These are phyloP conservation scores for Larimichthys polyactis DNA, from an alignment of 2,113 vertebrate genomes.

Conservation along the genomic window DNA sequence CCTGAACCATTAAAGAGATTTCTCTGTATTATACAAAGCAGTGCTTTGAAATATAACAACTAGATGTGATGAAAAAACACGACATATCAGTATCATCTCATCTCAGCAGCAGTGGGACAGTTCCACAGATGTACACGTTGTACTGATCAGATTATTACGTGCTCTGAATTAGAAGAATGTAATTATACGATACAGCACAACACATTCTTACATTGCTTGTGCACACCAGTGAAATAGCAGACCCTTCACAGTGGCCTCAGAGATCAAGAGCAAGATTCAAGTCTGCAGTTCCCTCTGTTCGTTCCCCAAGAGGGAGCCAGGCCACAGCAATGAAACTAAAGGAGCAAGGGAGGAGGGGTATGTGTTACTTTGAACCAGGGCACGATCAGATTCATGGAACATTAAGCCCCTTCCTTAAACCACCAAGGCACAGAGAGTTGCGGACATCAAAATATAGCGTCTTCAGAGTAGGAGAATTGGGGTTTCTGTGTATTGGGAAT, in stretches of 20 bases:
- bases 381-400: slow-evolving; percentile 48
- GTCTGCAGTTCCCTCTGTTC: slow-evolving; percentile 6
- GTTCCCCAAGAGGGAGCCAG: not conserved
- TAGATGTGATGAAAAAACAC: not conserved
- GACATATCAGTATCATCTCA: not conserved
- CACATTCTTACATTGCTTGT: not conserved
- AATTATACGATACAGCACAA: not conserved
- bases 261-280: slow-evolving; percentile 9
- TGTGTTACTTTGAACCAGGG: slow-evolving; percentile 38
- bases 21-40: not conserved
- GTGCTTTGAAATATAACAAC: not conserved
- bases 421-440: slow-evolving; percentile 27
- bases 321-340: slow-evolving; percentile 14
- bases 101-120: not conserved
- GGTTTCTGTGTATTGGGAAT: slow-evolving; percentile 22
- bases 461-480: slow-evolving; percentile 13
- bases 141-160: not conserved
- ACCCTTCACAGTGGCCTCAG: not conserved
- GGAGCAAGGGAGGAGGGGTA: not conserved
- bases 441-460: slow-evolving; percentile 44
- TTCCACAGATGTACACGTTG: not conserved
- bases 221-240: not conserved
- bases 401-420: slow-evolving; percentile 37
- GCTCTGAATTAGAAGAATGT: not conserved
- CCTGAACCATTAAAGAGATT: not conserved